phyloP scores from a whole-genome alignment of 1,140 invertebrate genomes.

The Drosophila simulans region DNA sequence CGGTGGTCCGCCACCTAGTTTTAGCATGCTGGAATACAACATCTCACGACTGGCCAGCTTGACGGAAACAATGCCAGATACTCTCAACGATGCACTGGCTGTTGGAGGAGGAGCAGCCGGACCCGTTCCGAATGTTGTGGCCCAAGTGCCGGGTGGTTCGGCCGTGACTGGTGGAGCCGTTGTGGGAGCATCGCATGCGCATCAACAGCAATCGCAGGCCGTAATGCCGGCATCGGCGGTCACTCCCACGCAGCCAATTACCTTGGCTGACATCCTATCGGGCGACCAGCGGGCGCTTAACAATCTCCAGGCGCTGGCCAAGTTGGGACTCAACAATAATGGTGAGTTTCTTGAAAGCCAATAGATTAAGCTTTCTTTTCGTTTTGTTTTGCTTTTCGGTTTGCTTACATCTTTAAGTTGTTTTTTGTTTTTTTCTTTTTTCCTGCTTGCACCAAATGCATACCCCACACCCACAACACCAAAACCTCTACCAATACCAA shows the following conservation, averaged over 20 bases:
- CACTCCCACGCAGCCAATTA: conserved; percentile 86
- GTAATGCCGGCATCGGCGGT: conserved; percentile 67
- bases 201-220: conserved; percentile 78
- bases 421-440: conserved; percentile 34
- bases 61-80: conserved; percentile 87
- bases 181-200: conserved; percentile 43
- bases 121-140: conserved; percentile 17
- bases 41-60: conserved; percentile 92
- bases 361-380: background rate
- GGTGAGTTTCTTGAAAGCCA: conserved; percentile 85
- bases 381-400: conserved; percentile 6
- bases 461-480: conserved; percentile 11
- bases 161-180: conserved; percentile 73
- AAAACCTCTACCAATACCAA: conserved; percentile 17
- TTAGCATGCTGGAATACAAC: conserved; percentile 93
- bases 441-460: conserved; percentile 15
- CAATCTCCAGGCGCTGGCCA: conserved; percentile 94
- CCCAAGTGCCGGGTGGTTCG: conserved; percentile 45
- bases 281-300: conserved; percentile 93
- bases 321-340: conserved; percentile 90
- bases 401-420: conserved; percentile 35
- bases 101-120: conserved; percentile 56
- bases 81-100: conserved; percentile 82
- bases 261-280: conserved; percentile 89
- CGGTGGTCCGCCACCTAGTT: conserved; percentile 56